Evolutionary conservation across 92 coral and sea anemone genomes (phyloP), one percentile per base, ranked within the genome.

Genomic region (Parazoanthus darwini): DNA sequence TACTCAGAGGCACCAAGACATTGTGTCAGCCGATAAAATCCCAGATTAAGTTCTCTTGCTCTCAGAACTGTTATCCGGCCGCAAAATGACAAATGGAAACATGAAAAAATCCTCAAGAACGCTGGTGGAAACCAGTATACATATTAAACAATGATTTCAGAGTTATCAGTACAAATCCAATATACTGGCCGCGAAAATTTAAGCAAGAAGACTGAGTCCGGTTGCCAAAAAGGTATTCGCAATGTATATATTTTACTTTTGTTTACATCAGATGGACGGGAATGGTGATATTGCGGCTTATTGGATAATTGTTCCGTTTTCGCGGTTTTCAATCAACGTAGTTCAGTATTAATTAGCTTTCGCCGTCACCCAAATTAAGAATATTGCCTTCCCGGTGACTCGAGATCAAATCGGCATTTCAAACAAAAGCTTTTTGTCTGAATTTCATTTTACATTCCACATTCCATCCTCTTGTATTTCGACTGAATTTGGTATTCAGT

Each of bases 361-460:
- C 70, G 7, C 70, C 70, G 70, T 63, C 70, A 23, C 70, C 70
- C 6, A 63, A 63, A 48, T 10, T 48, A 48, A 48, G 1, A 22
- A 18, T 14, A 63, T 22, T 20, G 25, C 70, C 70, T 63, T 63
- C 70, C n/a, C 70, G 15, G 70, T 26, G 70, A 63, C 70, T 63
- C 70, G 70, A 22, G 16, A 37, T 3, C 50, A 20, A 42, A 14
- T 74, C 20, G 44, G 46, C 20, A 44, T 36, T 76, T 11, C 42
- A n/a, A 22, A 54, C 83, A 79, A 54, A 16, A 54, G 83, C 22
- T 80, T 73, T 56, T 80, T 80, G 85, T 58, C 65, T 80, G 26
- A 37, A 73, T 36, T 54, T 54, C 59, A 54, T 14, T 51, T 72
- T 72, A 33, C 9, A 2, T 10, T 29, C 33, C 11, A 58, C 85